Evolutionary conservation across 2,797 vertebrate species (phyloP), one percentile per base, ranked within the genome.

Genomic region (Cryptoblepharus egeriae): DNA sequence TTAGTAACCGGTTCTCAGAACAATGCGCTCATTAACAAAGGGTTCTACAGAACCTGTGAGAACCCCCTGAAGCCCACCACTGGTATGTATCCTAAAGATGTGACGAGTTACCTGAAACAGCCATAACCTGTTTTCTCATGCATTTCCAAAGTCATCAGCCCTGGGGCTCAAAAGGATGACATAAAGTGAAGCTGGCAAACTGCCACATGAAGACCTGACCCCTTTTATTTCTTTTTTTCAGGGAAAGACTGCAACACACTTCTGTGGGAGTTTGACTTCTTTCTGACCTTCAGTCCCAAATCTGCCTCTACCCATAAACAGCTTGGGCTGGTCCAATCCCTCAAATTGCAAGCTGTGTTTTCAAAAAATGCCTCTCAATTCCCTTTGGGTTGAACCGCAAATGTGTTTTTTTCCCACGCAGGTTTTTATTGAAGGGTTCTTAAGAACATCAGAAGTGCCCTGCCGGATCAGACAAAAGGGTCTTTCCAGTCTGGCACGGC

Each of bases 181-280:
- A 88, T 86, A 90, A 92, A 93, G 79, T 77, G 70, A 22, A 87
- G 88, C 85, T 91, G 84, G 84, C 88, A 91, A 89, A 89, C 89
- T 77, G 64, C 64, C 87, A 90, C 84, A 91, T 90, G 86, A 93
- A 93, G 92, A 82, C 49, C 49, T 16, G 73, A 81, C 88, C 88
- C 89, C 94, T 92, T 95, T 93, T 42, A 20, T 70, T 93, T 92
- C 95, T 92, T 30, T 37, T 9, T 30, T 70, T 8, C 93, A 92
- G 89, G 87, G 28, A 39, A 45, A 60, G 30, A 82, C 87, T 0
- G 0, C 65, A 88, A 91, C 93, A 88, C 91, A 94, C 94, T 93
- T 68, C 94, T 95, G 93, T 88, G 94, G 93, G 89, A 92, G 89
- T 89, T 73, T 94, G 94, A 92, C 95, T 95, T 95, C 85, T 82